Evolutionary conservation across 2,113 vertebrate genomes (phyloP), one percentile per base, ranked within the genome.

Genomic region (Thunnus maccoyii): DNA sequence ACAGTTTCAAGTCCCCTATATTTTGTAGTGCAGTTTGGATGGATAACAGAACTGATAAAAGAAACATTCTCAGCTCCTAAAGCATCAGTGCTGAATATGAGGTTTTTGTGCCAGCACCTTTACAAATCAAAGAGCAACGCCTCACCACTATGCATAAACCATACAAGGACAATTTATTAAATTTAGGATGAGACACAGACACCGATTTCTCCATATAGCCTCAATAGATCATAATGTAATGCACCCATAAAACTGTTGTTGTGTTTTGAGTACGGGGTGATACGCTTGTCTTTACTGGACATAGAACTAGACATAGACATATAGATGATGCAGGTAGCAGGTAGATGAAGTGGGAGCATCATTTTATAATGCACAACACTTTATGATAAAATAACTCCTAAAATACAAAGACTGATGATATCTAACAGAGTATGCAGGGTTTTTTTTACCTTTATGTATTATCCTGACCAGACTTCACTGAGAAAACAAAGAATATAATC

Each of bases 201-300:
- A 71, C 14, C 9, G 25, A 3, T 77, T 61, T 78, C 32, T 61
- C 12, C 32, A 16, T n/a, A 41, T 17, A 2, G 17, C 47, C 32
- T 54, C 57, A 78, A 13, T 32, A 47, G 18, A 63, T 47, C 32
- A 62, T 62, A 22, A 66, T 14, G 17, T 16, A 62, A 50, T 71
- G 22, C 22, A 46, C 13, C 1, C 9, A 41, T 56, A 25, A 18
- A 48, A 71, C 25, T 48, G 36, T 41, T 47, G 55, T 22, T 81
- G 63, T 27, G 17, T 47, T 78, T 52, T 47, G 13, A 57, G 9
- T 47, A 67, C 54, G 60, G 30, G 55, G 5, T 15, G n/a, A 47
- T 48, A 30, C 17, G 52, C 9, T 51, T 8, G 0, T 50, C 36
- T 36, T 54, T 20, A 3, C 10, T 14, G 54, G 65, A 20, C 65